Evolutionary conservation across 2,113 vertebrate species (phyloP).

Genomic region (Spea multiplicata): DNA sequence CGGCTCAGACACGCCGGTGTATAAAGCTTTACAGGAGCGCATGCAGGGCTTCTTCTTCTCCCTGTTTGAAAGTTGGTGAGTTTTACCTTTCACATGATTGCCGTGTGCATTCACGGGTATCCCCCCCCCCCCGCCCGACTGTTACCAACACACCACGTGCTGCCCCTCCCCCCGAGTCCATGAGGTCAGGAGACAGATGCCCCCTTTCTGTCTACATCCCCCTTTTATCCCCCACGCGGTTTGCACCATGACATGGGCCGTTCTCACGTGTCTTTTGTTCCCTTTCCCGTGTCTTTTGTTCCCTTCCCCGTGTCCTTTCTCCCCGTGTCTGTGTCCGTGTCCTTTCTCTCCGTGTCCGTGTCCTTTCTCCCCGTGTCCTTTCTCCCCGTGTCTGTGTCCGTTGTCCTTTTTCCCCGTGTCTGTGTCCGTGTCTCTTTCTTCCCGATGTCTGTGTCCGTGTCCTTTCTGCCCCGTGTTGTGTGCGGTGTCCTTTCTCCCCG

Average conservation of each 20-base stretch:
- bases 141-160: neutral
- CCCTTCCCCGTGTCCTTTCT: too few relatives aligned
- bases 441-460: too few relatives aligned
- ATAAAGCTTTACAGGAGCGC: constrained; percentile 79
- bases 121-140: too few relatives aligned
- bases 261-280: neutral
- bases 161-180: neutral
- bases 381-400: neutral
- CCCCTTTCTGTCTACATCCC: neutral
- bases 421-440: too few relatives aligned
- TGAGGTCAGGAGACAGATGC: neutral
- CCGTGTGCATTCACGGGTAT: too few relatives aligned
- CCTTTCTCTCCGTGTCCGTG: neutral
- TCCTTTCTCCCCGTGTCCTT: neutral
- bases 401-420: neutral
- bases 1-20: constrained; percentile 80
- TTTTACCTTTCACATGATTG: neutral
- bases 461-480: too few relatives aligned
- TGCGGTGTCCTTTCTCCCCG: too few relatives aligned
- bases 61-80: constrained; percentile 92
- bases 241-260: neutral
- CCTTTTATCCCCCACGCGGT: neutral
- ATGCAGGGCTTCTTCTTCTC: constrained; percentile 92
- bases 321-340: too few relatives aligned
- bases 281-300: neutral